These are phyloP conservation scores for Indicator maculatus DNA, from an alignment of 2,113 vertebrate genomes.

Conservation along the genomic window DNA sequence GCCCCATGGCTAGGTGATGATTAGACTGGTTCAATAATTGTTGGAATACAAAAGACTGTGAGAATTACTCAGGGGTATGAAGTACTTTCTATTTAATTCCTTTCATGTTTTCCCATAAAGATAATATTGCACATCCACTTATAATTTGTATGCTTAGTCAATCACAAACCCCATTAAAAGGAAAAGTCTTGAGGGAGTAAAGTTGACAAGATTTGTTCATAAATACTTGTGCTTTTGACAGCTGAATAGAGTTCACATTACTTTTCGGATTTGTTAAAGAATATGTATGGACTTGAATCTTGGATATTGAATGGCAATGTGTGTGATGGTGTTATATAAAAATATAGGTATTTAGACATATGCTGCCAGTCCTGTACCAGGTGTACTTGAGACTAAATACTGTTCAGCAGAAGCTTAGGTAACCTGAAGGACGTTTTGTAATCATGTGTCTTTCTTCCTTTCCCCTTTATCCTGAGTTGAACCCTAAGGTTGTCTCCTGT, in stretches of 20 bases:
- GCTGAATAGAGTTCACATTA: background rate
- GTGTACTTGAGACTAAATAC: background rate
- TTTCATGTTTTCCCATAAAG: background rate
- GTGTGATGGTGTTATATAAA: background rate
- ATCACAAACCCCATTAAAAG: background rate
- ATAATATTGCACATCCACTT: background rate
- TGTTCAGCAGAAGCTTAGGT: background rate
- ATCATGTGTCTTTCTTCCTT: background rate
- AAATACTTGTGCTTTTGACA: background rate
- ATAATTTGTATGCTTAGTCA: background rate
- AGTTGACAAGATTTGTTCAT: background rate
- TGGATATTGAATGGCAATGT: background rate
- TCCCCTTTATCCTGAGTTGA: background rate
- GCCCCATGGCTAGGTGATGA: background rate
- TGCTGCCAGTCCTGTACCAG: background rate
- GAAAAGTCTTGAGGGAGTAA: background rate
- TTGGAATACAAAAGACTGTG: background rate
- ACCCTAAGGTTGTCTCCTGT: background rate
- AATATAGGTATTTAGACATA: background rate
- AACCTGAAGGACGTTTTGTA: background rate
- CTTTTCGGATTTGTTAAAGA: background rate
- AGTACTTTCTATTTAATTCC: background rate
- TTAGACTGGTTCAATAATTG: background rate
- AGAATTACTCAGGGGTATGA: background rate
- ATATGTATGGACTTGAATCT: background rate